Conservation (phyloP, 2,888 invertebrate genomes). For the Hemicrepidius hirtus region DNA sequence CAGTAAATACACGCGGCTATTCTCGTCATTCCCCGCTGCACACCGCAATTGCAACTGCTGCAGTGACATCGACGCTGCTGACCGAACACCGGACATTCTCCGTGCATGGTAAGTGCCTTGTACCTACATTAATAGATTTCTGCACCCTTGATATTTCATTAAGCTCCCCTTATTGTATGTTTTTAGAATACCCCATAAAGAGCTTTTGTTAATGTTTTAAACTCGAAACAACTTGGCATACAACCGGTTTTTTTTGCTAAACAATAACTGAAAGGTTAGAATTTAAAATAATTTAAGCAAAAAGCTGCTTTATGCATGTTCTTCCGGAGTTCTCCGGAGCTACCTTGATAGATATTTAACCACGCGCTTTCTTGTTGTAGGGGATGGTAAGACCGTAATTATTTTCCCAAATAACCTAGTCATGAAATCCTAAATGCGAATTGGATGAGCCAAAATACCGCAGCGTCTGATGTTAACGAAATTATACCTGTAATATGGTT, state of each 20-base stretch:
- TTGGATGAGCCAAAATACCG: slow-evolving; percentile 26
- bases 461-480: slow-evolving; percentile 1
- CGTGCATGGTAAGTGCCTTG: slow-evolving; percentile 60
- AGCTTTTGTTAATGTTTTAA: background rate
- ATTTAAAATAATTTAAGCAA: no score
- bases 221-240: background rate
- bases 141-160: background rate
- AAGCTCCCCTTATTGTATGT: slow-evolving; percentile 9
- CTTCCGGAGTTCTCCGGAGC: background rate
- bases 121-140: slow-evolving; percentile 28
- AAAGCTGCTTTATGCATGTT: background rate
- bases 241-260: no score
- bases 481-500: slow-evolving; percentile 38
- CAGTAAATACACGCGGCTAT: slow-evolving; percentile 54
- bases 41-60: slow-evolving; percentile 42
- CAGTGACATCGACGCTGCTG: slow-evolving; percentile 52
- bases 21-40: slow-evolving; percentile 49
- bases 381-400: background rate
- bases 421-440: slow-evolving; percentile 4
- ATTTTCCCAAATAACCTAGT: background rate
- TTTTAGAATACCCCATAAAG: background rate
- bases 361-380: slow-evolving; percentile 4
- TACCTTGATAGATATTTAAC: background rate
- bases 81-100: slow-evolving; percentile 48
- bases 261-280: no score